Conservation (phyloP, 2,888 invertebrate genomes). For the Bombylius major region DNA sequence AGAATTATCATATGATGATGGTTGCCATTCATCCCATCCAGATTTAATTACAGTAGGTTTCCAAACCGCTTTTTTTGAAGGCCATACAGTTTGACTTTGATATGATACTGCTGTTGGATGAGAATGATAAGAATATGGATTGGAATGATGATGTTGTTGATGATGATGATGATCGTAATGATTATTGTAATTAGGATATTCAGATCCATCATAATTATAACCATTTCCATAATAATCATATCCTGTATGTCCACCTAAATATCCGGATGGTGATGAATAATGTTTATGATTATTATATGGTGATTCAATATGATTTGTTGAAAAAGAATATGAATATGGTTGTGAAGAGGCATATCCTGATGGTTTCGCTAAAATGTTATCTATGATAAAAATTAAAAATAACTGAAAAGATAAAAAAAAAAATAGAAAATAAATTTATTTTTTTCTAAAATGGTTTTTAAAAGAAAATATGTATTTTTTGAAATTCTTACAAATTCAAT, state of each 20-base stretch:
- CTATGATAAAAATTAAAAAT: neutral
- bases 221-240: neutral
- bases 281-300: too few species aligned
- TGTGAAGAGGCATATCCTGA: neutral
- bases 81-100: constrained; percentile 38
- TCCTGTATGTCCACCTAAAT: too few species aligned
- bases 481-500: neutral
- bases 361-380: neutral
- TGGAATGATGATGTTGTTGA: neutral
- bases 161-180: neutral
- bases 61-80: neutral
- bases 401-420: neutral
- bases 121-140: neutral
- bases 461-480: neutral
- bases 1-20: neutral
- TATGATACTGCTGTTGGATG: constrained; percentile 32
- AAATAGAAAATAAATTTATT: neutral
- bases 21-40: neutral
- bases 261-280: neutral
- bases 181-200: neutral
- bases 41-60: neutral
- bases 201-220: neutral
- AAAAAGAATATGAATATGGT: neutral
- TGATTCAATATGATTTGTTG: neutral
- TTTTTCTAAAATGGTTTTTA: neutral